Evolutionary conservation across 2,888 invertebrate genomes (phyloP).

Genomic region (Eupeodes luniger): DNA sequence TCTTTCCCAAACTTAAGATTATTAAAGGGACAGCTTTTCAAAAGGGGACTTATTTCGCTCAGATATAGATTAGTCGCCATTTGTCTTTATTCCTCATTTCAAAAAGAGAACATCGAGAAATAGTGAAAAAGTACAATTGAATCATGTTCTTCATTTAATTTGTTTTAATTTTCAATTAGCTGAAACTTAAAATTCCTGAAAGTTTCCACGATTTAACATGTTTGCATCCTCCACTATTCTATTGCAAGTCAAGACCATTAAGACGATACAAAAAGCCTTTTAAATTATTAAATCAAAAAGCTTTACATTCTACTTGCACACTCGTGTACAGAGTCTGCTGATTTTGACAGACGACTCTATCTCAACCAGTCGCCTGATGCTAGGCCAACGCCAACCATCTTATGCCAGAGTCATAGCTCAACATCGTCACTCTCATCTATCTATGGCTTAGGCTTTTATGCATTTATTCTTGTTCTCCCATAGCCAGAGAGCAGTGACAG

Average conservation of each 20-base stretch:
- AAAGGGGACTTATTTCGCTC: too few species aligned
- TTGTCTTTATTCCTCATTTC: too few species aligned
- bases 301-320: neutral
- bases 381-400: slow-evolving; percentile 16
- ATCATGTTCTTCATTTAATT: too few species aligned
- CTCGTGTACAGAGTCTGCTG: neutral
- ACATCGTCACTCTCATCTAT: slow-evolving; percentile 35
- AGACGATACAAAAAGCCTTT: neutral
- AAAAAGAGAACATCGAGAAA: too few species aligned
- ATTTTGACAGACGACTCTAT: slow-evolving; percentile 43
- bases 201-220: neutral
- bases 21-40: too few species aligned
- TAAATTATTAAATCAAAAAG: slow-evolving; percentile 10
- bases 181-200: too few species aligned
- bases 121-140: too few species aligned
- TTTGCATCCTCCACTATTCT: neutral
- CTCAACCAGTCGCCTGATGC: neutral
- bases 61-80: too few species aligned
- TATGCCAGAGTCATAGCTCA: slow-evolving; percentile 47
- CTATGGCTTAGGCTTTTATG: slow-evolving; percentile 19
- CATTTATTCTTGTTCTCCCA: slow-evolving; percentile 35
- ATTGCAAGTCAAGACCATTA: neutral
- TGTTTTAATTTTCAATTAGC: too few species aligned
- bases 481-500: neutral
- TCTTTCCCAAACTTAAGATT: too few species aligned